A percentile compares a stretch with the other conserved stretches of the same genome.
Conservation (phyloP, 2,888 invertebrate species). For the Nymphalis c-album region DNA sequence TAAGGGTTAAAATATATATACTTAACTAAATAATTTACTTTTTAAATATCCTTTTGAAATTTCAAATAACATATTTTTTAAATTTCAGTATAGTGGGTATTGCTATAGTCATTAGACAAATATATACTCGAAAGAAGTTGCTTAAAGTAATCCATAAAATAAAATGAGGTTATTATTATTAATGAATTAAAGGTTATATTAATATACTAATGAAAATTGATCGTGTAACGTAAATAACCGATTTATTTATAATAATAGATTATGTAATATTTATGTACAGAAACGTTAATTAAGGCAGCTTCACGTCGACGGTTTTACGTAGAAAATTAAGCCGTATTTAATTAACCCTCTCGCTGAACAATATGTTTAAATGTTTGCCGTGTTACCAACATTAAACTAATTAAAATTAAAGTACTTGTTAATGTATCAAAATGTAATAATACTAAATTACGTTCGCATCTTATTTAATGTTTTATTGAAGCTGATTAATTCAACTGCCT, state of each 20-base stretch:
- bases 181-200: neutral
- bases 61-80: too few species aligned
- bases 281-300: slow-evolving; percentile 30
- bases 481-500: neutral
- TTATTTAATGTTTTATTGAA: slow-evolving; percentile 4
- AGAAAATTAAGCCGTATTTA: slow-evolving; percentile 35
- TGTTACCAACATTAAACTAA: slow-evolving; percentile 29
- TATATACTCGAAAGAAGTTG: neutral
- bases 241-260: slow-evolving; percentile 25
- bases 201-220: neutral
- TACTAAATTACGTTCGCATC: neutral
- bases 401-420: slow-evolving; percentile 25
- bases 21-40: too few species aligned
- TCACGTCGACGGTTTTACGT: slow-evolving; percentile 25
- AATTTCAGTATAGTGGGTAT: too few species aligned
- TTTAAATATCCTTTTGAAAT: too few species aligned
- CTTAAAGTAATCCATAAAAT: neutral
- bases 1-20: too few species aligned
- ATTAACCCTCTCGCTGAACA: slow-evolving; percentile 31
- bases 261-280: slow-evolving; percentile 21
- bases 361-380: slow-evolving; percentile 32
- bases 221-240: slow-evolving; percentile 15
- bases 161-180: neutral
- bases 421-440: neutral
- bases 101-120: too few species aligned